Evolutionary conservation across 2,888 invertebrate species (phyloP).

Genomic region (Ectobius pallidus): DNA sequence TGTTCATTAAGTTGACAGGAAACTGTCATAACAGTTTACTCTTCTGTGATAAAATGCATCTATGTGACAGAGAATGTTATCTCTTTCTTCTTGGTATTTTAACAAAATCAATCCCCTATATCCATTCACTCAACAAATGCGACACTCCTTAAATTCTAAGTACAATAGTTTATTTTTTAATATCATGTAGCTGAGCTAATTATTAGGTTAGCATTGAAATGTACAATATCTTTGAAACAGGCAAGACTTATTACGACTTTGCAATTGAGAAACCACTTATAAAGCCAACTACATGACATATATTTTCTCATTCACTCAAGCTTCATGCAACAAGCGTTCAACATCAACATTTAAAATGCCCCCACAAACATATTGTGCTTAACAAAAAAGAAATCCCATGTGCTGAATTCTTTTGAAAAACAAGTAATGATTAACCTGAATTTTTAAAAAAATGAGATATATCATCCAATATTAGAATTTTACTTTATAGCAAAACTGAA

Average conservation of each 20-base stretch:
- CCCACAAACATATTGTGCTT: neutral
- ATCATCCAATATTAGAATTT: too few species aligned
- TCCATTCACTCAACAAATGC: too few species aligned
- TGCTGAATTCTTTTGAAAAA: neutral
- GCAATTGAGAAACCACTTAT: neutral
- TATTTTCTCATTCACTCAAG: neutral
- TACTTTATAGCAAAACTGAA: too few species aligned
- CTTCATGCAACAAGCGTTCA: neutral
- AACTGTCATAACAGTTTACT: too few species aligned
- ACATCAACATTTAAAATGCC: constrained; percentile 6
- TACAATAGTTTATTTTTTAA: neutral
- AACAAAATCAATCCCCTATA: too few species aligned
- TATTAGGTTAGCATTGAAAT: neutral
- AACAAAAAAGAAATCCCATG: neutral
- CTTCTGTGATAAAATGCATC: too few species aligned
- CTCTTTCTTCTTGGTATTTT: too few species aligned
- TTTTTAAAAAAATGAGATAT: too few species aligned
- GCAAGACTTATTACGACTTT: too few species aligned
- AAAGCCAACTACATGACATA: neutral
- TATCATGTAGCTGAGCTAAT: neutral
- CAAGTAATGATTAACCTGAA: too few species aligned
- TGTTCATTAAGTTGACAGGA: too few species aligned
- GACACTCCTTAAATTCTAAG: neutral
- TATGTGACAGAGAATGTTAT: too few species aligned
- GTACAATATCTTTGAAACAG: neutral